A percentile compares a stretch with the other conserved stretches of the same genome.
Evolutionary conservation across 1,140 invertebrate species (phyloP).

Genomic region (Drosophila melanogaster): Release_6_plus_ISO1_MT NT_033777.3:27090501-27091000

Average conservation of each 20-base stretch:
- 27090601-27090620: slow-evolving; percentile 18
- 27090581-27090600: slow-evolving; percentile 25
- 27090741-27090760: slow-evolving; percentile 23
- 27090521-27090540: slow-evolving; percentile 92
- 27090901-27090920: slow-evolving; percentile 20
- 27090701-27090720: slow-evolving; percentile 17
- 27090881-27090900: slow-evolving; percentile 29
- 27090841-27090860: slow-evolving; percentile 47
- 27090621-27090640: neutral
- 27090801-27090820: slow-evolving; percentile 32
- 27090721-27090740: slow-evolving; percentile 19
- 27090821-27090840: slow-evolving; percentile 56
- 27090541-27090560: slow-evolving; percentile 84
- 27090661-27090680: neutral
- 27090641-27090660: neutral
- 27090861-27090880: slow-evolving; percentile 42
- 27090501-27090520: slow-evolving; percentile 94
- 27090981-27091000: slow-evolving; percentile 50
- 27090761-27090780: slow-evolving; percentile 17
- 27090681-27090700: slow-evolving; percentile 13
- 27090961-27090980: slow-evolving; percentile 60
- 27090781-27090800: slow-evolving; percentile 39
- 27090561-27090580: slow-evolving; percentile 59
- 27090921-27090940: neutral
- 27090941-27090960: slow-evolving; percentile 6